These are phyloP conservation scores for Globia sparganii DNA, from an alignment of 2,888 invertebrate species.

Conservation along the genomic window DNA sequence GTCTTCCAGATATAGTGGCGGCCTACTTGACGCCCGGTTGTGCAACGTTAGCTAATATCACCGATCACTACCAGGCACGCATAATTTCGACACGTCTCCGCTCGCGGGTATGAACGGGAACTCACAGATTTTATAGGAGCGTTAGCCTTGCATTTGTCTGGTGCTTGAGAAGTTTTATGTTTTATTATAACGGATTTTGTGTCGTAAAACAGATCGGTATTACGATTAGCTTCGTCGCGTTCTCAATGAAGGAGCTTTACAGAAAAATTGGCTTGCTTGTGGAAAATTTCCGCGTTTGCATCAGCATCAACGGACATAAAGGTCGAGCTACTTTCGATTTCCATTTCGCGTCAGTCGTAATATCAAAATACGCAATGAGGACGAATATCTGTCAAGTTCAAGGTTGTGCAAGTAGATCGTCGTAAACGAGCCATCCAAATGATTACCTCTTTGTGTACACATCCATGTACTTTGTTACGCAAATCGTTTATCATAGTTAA, in stretches of 20 bases:
- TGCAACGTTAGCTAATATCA: constrained; percentile 77
- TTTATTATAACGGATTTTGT: constrained; percentile 29
- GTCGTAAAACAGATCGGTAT: constrained; percentile 20
- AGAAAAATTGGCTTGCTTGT: constrained; percentile 22
- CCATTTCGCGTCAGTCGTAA: constrained; percentile 13
- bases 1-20: constrained; percentile 87
- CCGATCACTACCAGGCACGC: constrained; percentile 71
- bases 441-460: constrained; percentile 52
- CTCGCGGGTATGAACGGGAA: constrained; percentile 63
- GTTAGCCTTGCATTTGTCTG: constrained; percentile 65
- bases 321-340: constrained; percentile 39
- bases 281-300: constrained; percentile 45
- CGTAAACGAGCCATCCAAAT: constrained; percentile 29
- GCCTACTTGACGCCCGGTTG: constrained; percentile 82
- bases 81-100: constrained; percentile 76
- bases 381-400: constrained; percentile 61
- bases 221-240: constrained; percentile 8
- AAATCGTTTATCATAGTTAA: constrained; percentile 45
- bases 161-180: constrained; percentile 42
- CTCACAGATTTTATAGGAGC: constrained; percentile 64
- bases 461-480: constrained; percentile 63
- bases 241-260: constrained; percentile 17
- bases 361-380: constrained; percentile 15
- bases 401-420: constrained; percentile 51
- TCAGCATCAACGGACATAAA: constrained; percentile 21